phyloP scores from a whole-genome alignment of 1,140 invertebrate genomes.

The Drosophila miranda region DNA sequence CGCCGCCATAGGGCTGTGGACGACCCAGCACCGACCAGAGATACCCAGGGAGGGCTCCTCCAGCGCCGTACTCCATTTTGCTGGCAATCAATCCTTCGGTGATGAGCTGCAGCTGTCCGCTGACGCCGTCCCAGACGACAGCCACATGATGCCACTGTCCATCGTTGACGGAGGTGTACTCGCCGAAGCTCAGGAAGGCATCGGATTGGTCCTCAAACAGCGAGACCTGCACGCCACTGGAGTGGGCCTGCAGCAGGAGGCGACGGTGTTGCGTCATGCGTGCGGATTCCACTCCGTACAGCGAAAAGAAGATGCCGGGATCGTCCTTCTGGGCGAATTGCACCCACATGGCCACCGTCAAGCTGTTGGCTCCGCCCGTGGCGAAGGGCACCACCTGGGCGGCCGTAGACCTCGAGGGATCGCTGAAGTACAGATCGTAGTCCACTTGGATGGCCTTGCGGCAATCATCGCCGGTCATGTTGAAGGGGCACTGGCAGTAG shows the following conservation, averaged over 20 bases:
- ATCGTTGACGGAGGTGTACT: slow-evolving; percentile 96
- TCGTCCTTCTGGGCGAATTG: slow-evolving; percentile 95
- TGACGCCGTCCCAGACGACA: slow-evolving; percentile 94
- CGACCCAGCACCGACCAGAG: slow-evolving; percentile 96
- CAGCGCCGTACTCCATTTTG: slow-evolving; percentile 93
- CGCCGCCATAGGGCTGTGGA: slow-evolving; percentile 86
- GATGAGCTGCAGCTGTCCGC: slow-evolving; percentile 92
- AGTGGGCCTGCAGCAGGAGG: slow-evolving; percentile 93
- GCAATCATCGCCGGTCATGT: slow-evolving; percentile 97
- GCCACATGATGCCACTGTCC: slow-evolving; percentile 98
- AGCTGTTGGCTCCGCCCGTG: slow-evolving; percentile 88
- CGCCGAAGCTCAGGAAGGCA: slow-evolving; percentile 94
- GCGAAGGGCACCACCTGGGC: slow-evolving; percentile 95
- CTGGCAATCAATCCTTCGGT: slow-evolving; percentile 96
- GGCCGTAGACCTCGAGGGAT: slow-evolving; percentile 93
- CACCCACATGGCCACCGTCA: slow-evolving; percentile 97
- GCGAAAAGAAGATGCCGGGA: slow-evolving; percentile 95
- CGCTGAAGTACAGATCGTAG: slow-evolving; percentile 97
- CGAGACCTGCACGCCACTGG: slow-evolving; percentile 93
- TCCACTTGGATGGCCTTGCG: slow-evolving; percentile 98
- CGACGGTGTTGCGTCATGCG: slow-evolving; percentile 91
- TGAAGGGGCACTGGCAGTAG: slow-evolving; percentile 98
- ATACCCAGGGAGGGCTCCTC: slow-evolving; percentile 89
- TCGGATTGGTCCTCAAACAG: slow-evolving; percentile 94
- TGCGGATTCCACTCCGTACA: slow-evolving; percentile 92